Conservation (phyloP, 2,888 invertebrate species). For the Chironomus riparius region DNA sequence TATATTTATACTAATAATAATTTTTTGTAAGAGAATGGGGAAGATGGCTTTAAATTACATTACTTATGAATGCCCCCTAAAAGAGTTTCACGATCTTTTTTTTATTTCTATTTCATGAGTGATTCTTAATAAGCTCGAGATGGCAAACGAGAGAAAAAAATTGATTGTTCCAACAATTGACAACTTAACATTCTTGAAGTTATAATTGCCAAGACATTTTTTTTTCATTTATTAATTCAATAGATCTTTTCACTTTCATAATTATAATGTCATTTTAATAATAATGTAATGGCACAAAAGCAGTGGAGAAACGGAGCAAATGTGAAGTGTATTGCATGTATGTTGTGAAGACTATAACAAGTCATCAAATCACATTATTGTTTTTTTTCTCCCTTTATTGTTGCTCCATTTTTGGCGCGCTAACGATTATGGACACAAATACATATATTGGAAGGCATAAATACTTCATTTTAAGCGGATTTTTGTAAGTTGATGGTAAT, state of each 20-base stretch:
- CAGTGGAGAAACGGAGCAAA: too few species aligned
- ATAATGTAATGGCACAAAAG: too few species aligned
- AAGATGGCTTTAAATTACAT: too few species aligned
- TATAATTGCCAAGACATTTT: background rate
- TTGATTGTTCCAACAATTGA: background rate
- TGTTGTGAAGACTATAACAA: background rate
- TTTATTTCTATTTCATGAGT: background rate
- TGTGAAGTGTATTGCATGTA: too few species aligned
- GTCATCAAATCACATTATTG: background rate
- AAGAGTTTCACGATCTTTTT: background rate
- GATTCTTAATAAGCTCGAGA: background rate
- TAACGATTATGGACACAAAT: too few species aligned
- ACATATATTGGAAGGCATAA: too few species aligned
- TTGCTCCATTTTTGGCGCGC: constrained; percentile 3
- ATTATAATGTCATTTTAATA: background rate
- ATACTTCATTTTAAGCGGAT: too few species aligned
- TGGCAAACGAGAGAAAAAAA: background rate
- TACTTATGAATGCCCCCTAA: too few species aligned
- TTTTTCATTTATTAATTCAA: background rate
- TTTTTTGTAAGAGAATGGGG: too few species aligned
- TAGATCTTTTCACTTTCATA: background rate
- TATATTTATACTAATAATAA: too few species aligned
- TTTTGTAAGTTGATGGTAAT: too few species aligned
- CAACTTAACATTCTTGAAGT: background rate
- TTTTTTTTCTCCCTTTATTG: background rate